A percentile compares a stretch with the other conserved stretches of the same genome.
These are phyloP conservation scores for Sporophila hypoxantha DNA, from an alignment of 2,113 vertebrate species.

Conservation along the genomic window DNA sequence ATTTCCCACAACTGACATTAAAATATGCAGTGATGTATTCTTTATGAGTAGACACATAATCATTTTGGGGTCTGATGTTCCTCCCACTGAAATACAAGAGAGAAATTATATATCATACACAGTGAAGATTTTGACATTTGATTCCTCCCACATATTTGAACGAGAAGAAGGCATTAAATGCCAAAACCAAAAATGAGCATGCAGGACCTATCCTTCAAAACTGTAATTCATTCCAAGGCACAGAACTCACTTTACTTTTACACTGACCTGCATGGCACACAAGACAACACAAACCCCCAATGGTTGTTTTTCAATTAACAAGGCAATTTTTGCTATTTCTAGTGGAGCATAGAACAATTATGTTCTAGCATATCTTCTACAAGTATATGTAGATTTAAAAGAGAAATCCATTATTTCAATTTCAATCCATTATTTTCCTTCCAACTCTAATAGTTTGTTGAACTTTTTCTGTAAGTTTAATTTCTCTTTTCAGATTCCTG, in stretches of 20 bases:
- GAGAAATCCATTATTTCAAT: neutral
- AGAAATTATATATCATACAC: constrained; percentile 43
- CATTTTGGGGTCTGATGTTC: constrained; percentile 41
- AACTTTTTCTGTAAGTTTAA: neutral
- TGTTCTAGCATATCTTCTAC: neutral
- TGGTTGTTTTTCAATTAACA: neutral
- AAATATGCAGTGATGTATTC: constrained; percentile 23
- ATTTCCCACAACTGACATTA: constrained; percentile 35
- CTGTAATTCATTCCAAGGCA: constrained; percentile 19
- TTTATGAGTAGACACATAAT: constrained; percentile 33
- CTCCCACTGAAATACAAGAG: constrained; percentile 40
- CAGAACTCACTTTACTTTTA: neutral
- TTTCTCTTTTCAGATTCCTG: neutral
- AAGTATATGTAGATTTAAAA: neutral
- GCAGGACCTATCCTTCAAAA: constrained; percentile 14
- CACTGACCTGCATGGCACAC: constrained; percentile 1
- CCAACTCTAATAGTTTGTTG: neutral
- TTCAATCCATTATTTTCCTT: neutral
- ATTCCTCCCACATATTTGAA: constrained; percentile 49
- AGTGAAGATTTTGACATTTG: constrained; percentile 41
- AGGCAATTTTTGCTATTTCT: neutral
- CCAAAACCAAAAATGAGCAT: constrained; percentile 44
- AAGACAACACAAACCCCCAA: neutral
- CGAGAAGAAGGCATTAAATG: constrained; percentile 32
- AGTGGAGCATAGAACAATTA: neutral